These are phyloP conservation scores for Melanostoma scalare DNA, from an alignment of 2,888 invertebrate species.

Conservation along the genomic window DNA sequence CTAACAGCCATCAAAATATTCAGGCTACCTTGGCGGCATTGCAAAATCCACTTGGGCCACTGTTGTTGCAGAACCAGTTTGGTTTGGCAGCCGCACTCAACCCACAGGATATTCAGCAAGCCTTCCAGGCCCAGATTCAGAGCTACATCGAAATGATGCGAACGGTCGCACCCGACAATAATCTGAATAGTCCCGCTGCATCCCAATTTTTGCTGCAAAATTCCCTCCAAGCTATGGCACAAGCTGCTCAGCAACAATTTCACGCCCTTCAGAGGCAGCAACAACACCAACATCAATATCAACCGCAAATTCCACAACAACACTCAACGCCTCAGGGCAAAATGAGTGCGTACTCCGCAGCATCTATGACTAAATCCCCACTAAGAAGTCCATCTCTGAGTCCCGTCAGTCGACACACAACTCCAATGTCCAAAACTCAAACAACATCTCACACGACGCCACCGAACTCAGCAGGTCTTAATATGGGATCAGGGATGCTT, in stretches of 20 bases:
- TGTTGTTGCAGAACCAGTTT: slow-evolving; percentile 79
- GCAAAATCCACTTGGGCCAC: slow-evolving; percentile 77
- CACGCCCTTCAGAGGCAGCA: slow-evolving; percentile 90
- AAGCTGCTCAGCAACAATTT: slow-evolving; percentile 83
- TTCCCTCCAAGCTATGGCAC: slow-evolving; percentile 89
- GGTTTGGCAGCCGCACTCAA: slow-evolving; percentile 75
- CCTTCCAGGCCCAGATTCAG: slow-evolving; percentile 81
- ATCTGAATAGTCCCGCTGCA: slow-evolving; percentile 77
- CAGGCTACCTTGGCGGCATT: slow-evolving; percentile 76
- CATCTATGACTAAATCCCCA: slow-evolving; percentile 79
- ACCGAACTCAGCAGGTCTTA: slow-evolving; percentile 81
- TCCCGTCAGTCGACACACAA: slow-evolving; percentile 77
- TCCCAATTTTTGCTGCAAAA: slow-evolving; percentile 90
- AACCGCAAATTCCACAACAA: slow-evolving; percentile 72
- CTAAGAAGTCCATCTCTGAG: slow-evolving; percentile 81
- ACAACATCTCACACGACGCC: slow-evolving; percentile 83
- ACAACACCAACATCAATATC: slow-evolving; percentile 79
- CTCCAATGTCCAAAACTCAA: slow-evolving; percentile 82
- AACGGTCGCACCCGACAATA: slow-evolving; percentile 78
- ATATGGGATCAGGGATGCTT: slow-evolving; percentile 82
- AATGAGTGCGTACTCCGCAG: slow-evolving; percentile 82
- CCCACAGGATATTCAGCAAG: slow-evolving; percentile 79
- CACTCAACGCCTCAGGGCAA: slow-evolving; percentile 71
- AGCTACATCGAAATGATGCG: slow-evolving; percentile 81
- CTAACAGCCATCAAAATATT: slow-evolving; percentile 66